Evolutionary conservation across 2,888 invertebrate genomes (phyloP).

Genomic region (Coelopa pilipes): DNA sequence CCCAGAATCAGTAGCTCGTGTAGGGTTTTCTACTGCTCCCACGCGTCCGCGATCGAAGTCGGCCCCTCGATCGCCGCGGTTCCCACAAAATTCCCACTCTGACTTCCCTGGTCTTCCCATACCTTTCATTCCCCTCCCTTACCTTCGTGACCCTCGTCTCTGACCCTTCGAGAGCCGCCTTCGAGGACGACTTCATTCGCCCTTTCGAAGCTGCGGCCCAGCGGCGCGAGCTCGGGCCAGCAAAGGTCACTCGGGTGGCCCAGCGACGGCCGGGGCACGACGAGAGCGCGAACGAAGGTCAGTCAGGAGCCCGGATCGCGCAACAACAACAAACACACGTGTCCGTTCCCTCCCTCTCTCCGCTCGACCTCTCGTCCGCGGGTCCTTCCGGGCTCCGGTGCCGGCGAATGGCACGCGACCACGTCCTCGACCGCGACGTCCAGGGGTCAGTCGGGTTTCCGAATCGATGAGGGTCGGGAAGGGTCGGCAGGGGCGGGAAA

Average conservation of each 20-base stretch:
- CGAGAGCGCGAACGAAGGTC: neutral
- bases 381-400: too few species aligned
- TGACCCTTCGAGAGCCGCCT: neutral
- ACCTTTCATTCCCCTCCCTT: too few species aligned
- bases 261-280: neutral
- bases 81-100: too few species aligned
- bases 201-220: constrained; percentile 11
- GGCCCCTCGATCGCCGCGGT: too few species aligned
- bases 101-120: too few species aligned
- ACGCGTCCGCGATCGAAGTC: too few species aligned
- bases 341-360: neutral
- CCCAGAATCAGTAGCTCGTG: too few species aligned
- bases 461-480: constrained; percentile 3
- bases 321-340: neutral
- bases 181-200: constrained; percentile 2
- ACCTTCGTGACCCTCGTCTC: neutral
- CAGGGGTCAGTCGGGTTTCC: constrained; percentile 13
- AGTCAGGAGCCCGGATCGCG: neutral
- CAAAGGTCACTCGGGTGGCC: constrained; percentile 5
- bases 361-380: neutral
- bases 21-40: too few species aligned
- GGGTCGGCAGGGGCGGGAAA: neutral
- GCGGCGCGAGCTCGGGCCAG: neutral
- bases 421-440: neutral
- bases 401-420: neutral